These are phyloP conservation scores for Macrosiphum euphorbiae DNA, from an alignment of 2,888 invertebrate species.

Conservation along the genomic window DNA sequence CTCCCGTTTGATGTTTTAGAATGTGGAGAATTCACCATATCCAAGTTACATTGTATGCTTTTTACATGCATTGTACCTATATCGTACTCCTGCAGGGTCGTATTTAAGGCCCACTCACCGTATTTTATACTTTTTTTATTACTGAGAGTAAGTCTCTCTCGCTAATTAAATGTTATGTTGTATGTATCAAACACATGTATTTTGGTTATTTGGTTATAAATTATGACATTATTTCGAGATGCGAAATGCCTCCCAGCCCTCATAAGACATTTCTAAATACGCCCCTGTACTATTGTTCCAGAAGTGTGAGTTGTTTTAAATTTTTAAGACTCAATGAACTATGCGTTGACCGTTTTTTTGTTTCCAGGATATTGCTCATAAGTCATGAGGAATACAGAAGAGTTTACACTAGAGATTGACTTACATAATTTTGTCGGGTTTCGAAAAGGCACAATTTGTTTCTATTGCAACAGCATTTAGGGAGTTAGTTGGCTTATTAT, in stretches of 20 bases:
- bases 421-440: background rate
- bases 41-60: background rate
- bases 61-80: background rate
- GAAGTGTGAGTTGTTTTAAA: background rate
- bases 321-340: background rate
- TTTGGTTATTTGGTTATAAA: no score
- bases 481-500: background rate
- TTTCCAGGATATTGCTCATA: background rate
- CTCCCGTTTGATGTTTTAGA: background rate
- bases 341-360: background rate
- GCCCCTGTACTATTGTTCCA: background rate
- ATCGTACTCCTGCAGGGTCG: no score
- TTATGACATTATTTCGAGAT: no score
- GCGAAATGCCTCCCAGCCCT: no score
- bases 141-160: no score
- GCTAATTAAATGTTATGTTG: no score
- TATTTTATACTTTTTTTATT: no score
- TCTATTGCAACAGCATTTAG: background rate
- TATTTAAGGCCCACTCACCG: no score
- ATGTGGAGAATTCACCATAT: slow-evolving; percentile 12
- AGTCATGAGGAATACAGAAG: background rate
- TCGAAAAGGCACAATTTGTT: background rate
- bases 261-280: no score
- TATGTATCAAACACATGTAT: no score
- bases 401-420: background rate